Conservation (phyloP, 2,113 vertebrate genomes). For the Macrotus californicus region DNA sequence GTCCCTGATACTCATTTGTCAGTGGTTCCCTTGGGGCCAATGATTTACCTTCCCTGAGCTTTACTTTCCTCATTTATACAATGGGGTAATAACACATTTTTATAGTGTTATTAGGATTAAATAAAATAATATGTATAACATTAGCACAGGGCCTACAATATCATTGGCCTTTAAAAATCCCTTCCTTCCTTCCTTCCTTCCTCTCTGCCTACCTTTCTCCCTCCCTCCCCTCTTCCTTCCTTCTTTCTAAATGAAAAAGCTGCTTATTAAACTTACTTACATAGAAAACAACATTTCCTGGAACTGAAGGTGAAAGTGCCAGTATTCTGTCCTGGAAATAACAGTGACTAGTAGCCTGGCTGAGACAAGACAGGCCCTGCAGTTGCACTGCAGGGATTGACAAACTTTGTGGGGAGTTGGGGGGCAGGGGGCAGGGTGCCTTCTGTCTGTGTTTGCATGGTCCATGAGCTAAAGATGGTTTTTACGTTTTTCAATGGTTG, state of each 20-base stretch:
- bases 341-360: neutral
- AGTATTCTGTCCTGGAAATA: neutral
- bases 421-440: neutral
- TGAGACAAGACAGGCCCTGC: too few species aligned
- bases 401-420: neutral
- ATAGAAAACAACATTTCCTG: neutral
- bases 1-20: neutral
- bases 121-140: neutral
- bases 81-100: neutral
- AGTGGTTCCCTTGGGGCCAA: neutral
- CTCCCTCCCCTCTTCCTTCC: neutral
- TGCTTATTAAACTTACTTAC: neutral
- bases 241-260: neutral
- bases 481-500: neutral
- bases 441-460: neutral
- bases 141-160: neutral
- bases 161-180: neutral
- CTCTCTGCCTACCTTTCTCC: rapidly evolving
- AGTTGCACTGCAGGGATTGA: neutral
- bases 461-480: neutral
- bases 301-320: neutral
- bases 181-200: neutral
- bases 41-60: neutral
- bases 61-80: neutral
- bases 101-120: neutral